Base-by-base conservation (phyloP, 1,140 invertebrate species). In the Drosophila dunni region DNA sequence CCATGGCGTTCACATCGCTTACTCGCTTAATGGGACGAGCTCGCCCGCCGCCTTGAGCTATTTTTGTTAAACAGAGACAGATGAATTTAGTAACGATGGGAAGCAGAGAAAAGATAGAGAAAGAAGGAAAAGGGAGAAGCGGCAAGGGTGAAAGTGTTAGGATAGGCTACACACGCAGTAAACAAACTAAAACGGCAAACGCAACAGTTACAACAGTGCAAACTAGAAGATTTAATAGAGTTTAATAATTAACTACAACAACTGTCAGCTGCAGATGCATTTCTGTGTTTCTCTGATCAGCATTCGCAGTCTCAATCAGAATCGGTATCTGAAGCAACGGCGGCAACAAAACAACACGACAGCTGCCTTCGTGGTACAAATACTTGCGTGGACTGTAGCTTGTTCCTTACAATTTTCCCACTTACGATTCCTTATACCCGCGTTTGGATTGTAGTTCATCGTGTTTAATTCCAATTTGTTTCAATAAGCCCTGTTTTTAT, bases 1-100 rank as follows among this genome's bases (percentile, higher is more conserved):
- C 95, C 94, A 95, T 94, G 2, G 94, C 94, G 60, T 94, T 94
- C 8, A 95, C 93, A 93, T 95, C 94, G 79, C 94, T 95, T 7
- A 95, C 94, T 7, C 94, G 92, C 88, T 95, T 95, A 0, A 94
- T 91, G 85, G 95, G 95, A 11, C 94, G 86, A 9, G 91, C 92
- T 13, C 82, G 82, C 38, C 92, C 93, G 53, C 77, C 80, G 58
- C 78, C 89, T 82, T 79, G 68, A 36, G 80, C 83, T 91, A 88
- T 82, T 81, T 89, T 2, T 42, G 6, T 64, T 61, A 36, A 60
- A 42, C 46, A 53, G 34, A 69, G 13, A 76, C 6, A 45, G 13
- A 7, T 45, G 7, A 17, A 45, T 73, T 45, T 44, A 46, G 15
- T 44, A 29, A 44, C 51, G 64, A 64, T 53, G 48, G 20, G 17